Base-by-base conservation (phyloP, 1,140 invertebrate genomes). In the Luehdorfia chinensis region DNA sequence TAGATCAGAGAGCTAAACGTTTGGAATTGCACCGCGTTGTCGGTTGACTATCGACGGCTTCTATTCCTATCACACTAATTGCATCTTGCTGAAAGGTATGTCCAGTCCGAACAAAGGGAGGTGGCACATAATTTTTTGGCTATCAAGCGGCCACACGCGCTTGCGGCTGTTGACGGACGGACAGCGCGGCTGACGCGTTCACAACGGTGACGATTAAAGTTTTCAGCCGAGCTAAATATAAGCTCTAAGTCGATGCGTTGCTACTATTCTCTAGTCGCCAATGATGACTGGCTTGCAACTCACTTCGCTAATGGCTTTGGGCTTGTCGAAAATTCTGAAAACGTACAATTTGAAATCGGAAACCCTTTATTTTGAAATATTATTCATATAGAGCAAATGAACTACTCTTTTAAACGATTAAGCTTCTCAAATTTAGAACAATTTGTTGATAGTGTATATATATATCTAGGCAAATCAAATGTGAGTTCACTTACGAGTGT, bases 51-150 rank as follows among this genome's bases (percentile, higher is more conserved):
- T 86, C 74, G 81, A 77, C 74, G 64, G 50, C 50, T 74, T 66
- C 72, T 84, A 86, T 84, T 80, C 78, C 68, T 48, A 68, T 66
- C 57, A 27, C 72, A 76, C 77, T 85, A 85, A 85, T 85, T 85
- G 81, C 81, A 84, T 81, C 74, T 72, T 68, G 81, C 60, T 80
- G 81, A 85, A 84, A 85, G 81, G 81, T 84, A 85, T 83, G 81
- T 85, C 81, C 79, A 83, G 73, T 67, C 60, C 65, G 76, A 83
- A 83, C 78, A 85, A 85, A 81, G 78, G 75, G 74, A 83, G 68
- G 71, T 78, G 73, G 59, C 77, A 83, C 78, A 66, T 79, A 61
- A 78, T 80, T 83, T 80, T 83, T 84, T 80, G 72, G 81, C 32
- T 72, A 76, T 74, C 63, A 57, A 61, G 52, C 68, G 79, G 77